Conservation (phyloP, 2,888 invertebrate genomes). For the Polyploca ridens region DNA sequence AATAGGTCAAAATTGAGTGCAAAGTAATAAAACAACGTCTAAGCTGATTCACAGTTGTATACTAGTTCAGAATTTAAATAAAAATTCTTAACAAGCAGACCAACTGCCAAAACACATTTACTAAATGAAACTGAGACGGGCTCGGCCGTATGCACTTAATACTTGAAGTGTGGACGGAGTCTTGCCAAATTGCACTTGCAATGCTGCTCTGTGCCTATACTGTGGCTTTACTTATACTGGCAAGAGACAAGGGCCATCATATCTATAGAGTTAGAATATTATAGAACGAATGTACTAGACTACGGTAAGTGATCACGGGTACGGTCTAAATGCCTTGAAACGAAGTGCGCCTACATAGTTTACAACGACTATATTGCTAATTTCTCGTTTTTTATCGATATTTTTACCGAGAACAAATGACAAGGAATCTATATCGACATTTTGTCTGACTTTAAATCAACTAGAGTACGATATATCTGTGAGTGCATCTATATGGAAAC, state of each 20-base stretch:
- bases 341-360: too few species aligned
- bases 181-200: slow-evolving; percentile 16
- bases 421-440: too few species aligned
- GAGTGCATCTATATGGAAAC: too few species aligned
- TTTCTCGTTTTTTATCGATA: too few species aligned
- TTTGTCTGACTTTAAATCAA: too few species aligned
- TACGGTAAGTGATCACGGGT: too few species aligned
- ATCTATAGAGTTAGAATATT: background rate
- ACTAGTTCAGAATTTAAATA: background rate
- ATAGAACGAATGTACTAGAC: too few species aligned
- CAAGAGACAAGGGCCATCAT: background rate
- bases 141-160: background rate
- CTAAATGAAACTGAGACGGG: slow-evolving; percentile 10
- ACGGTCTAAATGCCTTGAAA: too few species aligned
- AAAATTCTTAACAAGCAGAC: background rate
- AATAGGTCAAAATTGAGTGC: too few species aligned
- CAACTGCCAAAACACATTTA: slow-evolving; percentile 13
- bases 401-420: too few species aligned
- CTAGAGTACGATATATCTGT: too few species aligned
- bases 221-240: background rate
- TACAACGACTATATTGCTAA: too few species aligned
- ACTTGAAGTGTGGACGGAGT: background rate
- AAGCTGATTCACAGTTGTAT: background rate
- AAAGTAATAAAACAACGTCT: background rate
- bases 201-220: slow-evolving; percentile 28